Evolutionary conservation across 2,113 vertebrate genomes (phyloP), one percentile per base, ranked within the genome.

Genomic region (Charadrius vociferus): DNA sequence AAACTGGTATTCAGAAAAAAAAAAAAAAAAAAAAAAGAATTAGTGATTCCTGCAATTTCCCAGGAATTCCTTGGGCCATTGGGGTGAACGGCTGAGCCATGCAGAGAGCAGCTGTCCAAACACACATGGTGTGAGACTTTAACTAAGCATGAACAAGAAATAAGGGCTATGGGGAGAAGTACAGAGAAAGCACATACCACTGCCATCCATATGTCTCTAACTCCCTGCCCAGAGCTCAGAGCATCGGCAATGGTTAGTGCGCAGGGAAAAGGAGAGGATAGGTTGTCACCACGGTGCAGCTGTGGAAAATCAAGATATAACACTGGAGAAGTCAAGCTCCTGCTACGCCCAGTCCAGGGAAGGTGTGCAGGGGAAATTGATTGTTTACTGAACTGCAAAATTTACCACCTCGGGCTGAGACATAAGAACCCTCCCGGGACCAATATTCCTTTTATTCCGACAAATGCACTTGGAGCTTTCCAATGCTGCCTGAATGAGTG

Each of bases 61-160:
- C 93, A 95, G 91, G 81, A 95, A 93, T 97, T 96, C 43, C 39
- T 93, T 43, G 62, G 79, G 58, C 91, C 2, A 6, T 59, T 36
- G 66, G 87, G 77, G 50, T 87, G 86, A 93, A 73, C 4, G 55
- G 49, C 84, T 89, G 86, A 93, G 86, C 86, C 77, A 14, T 29
- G 84, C 81, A 52, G 81, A 79, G 49, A 95, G 70, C 91, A 97
- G 95, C 95, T 96, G 94, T 95, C 81, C 93, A 96, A 94, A 94
- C 70, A 85, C 84, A 93, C 78, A 12, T 34, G 39, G 73, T 72
- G 81, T 49, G 73, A 93, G 78, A 39, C 73, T 87, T 65, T 94
- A 94, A 96, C 58, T 81, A 79, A 93, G 93, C 91, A 89, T 93
- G 94, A 95, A 82, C 41, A 49, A 94, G 89, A 84, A 94, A 79